phyloP scores from a whole-genome alignment of 92 coral and sea anemone species.

The Palythoa caribaeorum region DNA sequence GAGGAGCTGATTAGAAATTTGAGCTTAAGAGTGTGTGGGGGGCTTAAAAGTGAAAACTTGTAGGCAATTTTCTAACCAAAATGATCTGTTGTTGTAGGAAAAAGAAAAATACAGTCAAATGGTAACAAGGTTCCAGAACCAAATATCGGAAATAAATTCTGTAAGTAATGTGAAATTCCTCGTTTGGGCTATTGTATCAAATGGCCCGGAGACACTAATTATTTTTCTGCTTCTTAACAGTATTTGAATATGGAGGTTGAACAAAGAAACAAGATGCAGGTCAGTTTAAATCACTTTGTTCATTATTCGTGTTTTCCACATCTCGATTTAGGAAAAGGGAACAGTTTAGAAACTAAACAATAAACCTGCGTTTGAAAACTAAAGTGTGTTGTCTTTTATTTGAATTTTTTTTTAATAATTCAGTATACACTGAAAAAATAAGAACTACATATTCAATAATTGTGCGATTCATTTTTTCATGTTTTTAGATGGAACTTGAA shows the following conservation, averaged over 20 bases:
- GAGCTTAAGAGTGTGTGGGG: too few relatives aligned
- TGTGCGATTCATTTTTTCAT: background rate
- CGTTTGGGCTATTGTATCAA: background rate
- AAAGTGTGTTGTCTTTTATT: too few relatives aligned
- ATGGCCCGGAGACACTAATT: background rate
- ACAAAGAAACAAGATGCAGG: slow-evolving; percentile 94
- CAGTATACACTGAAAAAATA: too few relatives aligned
- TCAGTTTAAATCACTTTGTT: background rate
- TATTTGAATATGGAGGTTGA: slow-evolving; percentile 89
- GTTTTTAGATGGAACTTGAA: slow-evolving; percentile 92
- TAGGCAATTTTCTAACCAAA: background rate
- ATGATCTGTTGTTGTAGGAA: slow-evolving; percentile 63
- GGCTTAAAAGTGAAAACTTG: too few relatives aligned
- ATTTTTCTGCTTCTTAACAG: slow-evolving; percentile 46
- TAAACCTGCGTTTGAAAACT: too few relatives aligned
- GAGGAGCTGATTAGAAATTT: too few relatives aligned
- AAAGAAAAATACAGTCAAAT: slow-evolving; percentile 93
- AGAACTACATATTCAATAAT: background rate
- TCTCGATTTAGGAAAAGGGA: too few relatives aligned
- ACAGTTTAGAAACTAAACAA: too few relatives aligned
- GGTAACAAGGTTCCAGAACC: slow-evolving; percentile 88
- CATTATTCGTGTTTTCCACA: too few relatives aligned
- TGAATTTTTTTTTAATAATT: too few relatives aligned
- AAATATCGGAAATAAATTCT: slow-evolving; percentile 78
- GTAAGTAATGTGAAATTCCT: slow-evolving; percentile 56